Percentiles rank a stretch among this genome's conserved stretches.
These are phyloP conservation scores for Pseudomugil gertrudae DNA, from an alignment of 2,797 vertebrate genomes.

Conservation along the genomic window DNA sequence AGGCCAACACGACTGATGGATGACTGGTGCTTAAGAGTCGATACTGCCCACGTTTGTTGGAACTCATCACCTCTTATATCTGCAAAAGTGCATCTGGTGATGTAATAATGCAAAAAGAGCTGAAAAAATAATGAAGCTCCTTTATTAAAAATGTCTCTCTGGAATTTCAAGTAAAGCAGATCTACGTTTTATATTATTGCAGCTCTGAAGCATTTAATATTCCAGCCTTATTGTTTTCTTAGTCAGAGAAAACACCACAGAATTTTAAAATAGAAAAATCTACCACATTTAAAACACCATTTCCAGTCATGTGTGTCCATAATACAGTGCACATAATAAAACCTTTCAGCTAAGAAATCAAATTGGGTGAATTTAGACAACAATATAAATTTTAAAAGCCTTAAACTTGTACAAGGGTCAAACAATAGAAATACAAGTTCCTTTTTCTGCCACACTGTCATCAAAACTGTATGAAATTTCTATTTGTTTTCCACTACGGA, in stretches of 20 bases:
- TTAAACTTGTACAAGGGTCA: conserved; percentile 1
- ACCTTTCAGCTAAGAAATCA: neutral
- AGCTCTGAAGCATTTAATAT: neutral
- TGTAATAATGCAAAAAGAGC: conserved; percentile 22
- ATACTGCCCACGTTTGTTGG: conserved; percentile 67
- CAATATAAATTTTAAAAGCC: neutral
- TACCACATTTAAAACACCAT: conserved; percentile 1
- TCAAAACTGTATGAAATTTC: conserved; percentile 30
- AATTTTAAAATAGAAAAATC: neutral
- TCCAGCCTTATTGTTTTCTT: conserved; percentile 14
- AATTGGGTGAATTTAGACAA: conserved; percentile 8
- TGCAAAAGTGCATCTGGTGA: conserved; percentile 3
- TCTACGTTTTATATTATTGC: neutral
- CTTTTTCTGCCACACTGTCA: conserved; percentile 10
- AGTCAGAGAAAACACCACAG: neutral
- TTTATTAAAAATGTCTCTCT: neutral
- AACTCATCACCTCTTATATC: conserved; percentile 49
- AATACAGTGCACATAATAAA: neutral
- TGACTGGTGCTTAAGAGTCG: conserved; percentile 59
- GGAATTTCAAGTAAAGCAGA: neutral
- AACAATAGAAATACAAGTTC: conserved; percentile 7
- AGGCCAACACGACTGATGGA: conserved; percentile 73
- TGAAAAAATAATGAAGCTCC: conserved; percentile 5
- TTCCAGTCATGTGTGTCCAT: neutral
- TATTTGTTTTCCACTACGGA: conserved; percentile 33